A percentile compares a stretch with the other conserved stretches of the same genome.
These are phyloP conservation scores for Sphaerophoria taeniata DNA, from an alignment of 2,888 invertebrate species.

Conservation along the genomic window DNA sequence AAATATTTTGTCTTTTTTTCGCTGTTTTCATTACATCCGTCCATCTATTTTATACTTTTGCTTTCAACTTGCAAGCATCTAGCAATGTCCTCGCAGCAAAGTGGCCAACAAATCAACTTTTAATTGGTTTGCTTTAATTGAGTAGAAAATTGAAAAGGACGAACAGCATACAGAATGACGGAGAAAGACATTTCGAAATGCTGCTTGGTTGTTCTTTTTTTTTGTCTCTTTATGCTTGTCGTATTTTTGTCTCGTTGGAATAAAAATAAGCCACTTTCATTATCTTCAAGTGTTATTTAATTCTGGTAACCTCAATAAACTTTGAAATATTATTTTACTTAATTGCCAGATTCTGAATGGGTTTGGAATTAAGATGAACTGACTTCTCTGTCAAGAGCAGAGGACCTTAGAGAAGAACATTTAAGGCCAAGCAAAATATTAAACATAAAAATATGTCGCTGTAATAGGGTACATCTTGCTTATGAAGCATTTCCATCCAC, in stretches of 20 bases:
- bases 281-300: conserved; percentile 52
- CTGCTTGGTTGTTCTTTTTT: background rate
- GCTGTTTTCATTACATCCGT: conserved; percentile 13
- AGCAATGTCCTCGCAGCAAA: conserved; percentile 49
- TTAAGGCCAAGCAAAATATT: conserved; percentile 2
- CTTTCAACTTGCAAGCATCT: conserved; percentile 19
- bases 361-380: conserved; percentile 37
- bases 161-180: conserved; percentile 45
- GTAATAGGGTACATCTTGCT: no score
- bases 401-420: background rate
- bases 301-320: conserved; percentile 52
- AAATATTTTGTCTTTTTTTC: background rate
- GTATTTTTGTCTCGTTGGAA: conserved; percentile 30
- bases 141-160: conserved; percentile 63
- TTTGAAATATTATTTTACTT: conserved; percentile 63
- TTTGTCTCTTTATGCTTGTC: background rate
- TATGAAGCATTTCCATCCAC: no score
- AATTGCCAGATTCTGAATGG: conserved; percentile 55
- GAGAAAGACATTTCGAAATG: conserved; percentile 54
- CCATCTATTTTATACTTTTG: background rate
- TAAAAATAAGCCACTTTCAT: conserved; percentile 59
- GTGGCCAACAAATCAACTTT: conserved; percentile 71
- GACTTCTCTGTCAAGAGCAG: conserved; percentile 7
- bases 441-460: background rate
- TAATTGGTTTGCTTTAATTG: conserved; percentile 69